Conservation (phyloP, 2,113 vertebrate genomes). For the Syngnathus floridae region DNA sequence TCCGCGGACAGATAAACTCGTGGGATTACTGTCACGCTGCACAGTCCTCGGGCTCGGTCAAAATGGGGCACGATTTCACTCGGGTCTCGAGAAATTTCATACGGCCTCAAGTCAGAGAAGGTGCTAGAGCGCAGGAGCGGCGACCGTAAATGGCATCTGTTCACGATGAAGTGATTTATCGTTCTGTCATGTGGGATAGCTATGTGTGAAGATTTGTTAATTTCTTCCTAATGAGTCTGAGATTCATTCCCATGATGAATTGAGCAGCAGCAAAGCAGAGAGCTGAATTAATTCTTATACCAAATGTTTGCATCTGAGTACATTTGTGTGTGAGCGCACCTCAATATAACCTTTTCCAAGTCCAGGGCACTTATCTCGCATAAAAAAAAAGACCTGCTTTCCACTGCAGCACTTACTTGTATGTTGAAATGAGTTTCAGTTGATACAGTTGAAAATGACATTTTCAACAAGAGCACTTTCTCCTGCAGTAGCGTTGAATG, state of each 20-base stretch:
- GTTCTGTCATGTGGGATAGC: conserved; percentile 27
- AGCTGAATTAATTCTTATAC: conserved; percentile 30
- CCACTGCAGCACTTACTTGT: conserved; percentile 38
- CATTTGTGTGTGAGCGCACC: conserved; percentile 6
- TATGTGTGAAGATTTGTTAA: conserved; percentile 51
- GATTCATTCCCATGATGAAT: conserved; percentile 58
- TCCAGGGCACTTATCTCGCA: conserved; percentile 49
- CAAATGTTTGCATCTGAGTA: conserved; percentile 20
- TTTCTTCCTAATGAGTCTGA: conserved; percentile 52
- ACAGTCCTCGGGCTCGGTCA: conserved; percentile 17
- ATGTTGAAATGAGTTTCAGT: conserved; percentile 57
- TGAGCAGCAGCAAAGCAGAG: conserved; percentile 17
- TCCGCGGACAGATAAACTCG: conserved; percentile 48
- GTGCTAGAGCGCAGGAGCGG: conserved; percentile 10
- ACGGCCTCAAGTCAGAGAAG: conserved; percentile 23
- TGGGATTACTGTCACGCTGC: conserved; percentile 42
- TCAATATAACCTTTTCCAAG: conserved; percentile 30
- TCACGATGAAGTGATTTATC: conserved; percentile 45
- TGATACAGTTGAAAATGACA: conserved; percentile 40
- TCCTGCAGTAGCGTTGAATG: neutral
- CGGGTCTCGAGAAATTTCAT: conserved; percentile 40
- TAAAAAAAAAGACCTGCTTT: conserved; percentile 58
- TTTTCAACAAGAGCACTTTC: conserved; percentile 27
- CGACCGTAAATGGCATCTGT: neutral
- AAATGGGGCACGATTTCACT: conserved; percentile 35